Conservation (phyloP, 64 coral and sea anemone species). For the Montipora sp. region DNA sequence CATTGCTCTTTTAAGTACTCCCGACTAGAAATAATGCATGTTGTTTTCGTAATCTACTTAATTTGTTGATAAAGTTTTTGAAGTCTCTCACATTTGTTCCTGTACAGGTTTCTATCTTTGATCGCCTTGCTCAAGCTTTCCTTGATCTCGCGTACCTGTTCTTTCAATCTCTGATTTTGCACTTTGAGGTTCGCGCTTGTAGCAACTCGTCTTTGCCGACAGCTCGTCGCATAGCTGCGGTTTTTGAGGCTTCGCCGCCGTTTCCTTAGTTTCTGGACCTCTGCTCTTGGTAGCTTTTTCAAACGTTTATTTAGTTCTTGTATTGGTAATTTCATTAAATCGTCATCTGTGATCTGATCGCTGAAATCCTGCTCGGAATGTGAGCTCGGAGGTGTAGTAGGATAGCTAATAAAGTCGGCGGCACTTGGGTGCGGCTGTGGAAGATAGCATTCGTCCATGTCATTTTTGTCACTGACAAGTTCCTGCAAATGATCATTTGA, state of each 20-base stretch:
- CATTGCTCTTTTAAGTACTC: no score
- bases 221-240: slow-evolving; percentile 81
- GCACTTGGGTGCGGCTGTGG: not conserved
- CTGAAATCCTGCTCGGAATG: not conserved
- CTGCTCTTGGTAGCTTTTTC: slow-evolving; percentile 20
- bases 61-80: not conserved
- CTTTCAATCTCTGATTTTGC: slow-evolving; percentile 36
- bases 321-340: not conserved
- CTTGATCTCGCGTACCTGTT: slow-evolving; percentile 54
- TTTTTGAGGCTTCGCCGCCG: slow-evolving; percentile 83
- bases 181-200: slow-evolving; percentile 41
- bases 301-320: slow-evolving; percentile 31
- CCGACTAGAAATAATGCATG: not conserved
- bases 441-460: not conserved
- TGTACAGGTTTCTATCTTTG: slow-evolving; percentile 68
- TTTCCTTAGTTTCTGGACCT: slow-evolving; percentile 35
- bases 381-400: not conserved
- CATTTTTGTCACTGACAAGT: not conserved
- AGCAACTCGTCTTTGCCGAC: slow-evolving; percentile 49
- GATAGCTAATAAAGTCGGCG: no score
- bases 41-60: no score
- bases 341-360: slow-evolving; percentile 14
- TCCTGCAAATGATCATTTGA: not conserved
- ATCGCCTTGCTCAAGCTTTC: slow-evolving; percentile 11
- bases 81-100: slow-evolving; percentile 1